Conservation (phyloP, 1,140 invertebrate species). For the Portunus trituberculatus region DNA sequence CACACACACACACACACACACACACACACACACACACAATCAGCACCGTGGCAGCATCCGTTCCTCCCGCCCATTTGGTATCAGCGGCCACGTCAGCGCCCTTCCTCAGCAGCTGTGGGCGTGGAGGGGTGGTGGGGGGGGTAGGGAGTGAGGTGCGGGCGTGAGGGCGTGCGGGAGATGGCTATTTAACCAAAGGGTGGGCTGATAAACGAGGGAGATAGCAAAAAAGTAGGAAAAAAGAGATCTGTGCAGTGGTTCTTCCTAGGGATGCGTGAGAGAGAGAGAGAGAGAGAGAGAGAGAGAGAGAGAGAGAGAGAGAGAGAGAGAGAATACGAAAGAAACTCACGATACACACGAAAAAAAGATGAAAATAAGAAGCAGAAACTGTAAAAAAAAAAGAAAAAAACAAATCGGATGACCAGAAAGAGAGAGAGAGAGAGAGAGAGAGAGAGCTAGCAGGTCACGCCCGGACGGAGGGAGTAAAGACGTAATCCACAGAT, state of each 20-base stretch:
- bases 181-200: not conserved
- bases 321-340: not conserved
- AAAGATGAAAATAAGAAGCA: not conserved
- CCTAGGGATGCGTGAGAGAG: not conserved
- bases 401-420: not conserved
- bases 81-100: not conserved
- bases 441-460: not conserved
- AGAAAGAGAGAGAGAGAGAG: not conserved
- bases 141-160: not conserved
- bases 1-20: not conserved
- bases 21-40: not conserved
- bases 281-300: too few species aligned
- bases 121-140: not conserved
- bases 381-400: not conserved
- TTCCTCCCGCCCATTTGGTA: too few species aligned
- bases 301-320: too few species aligned
- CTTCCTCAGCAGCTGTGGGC: not conserved
- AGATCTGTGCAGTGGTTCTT: not conserved
- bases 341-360: not conserved
- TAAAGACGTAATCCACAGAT: conserved; percentile 28
- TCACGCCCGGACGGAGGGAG: not conserved
- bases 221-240: not conserved
- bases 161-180: conserved; percentile 27
- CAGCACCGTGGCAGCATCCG: too few species aligned
- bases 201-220: not conserved